Evolutionary conservation across 2,888 invertebrate species (phyloP).

Genomic region (Orthosia cruda): DNA sequence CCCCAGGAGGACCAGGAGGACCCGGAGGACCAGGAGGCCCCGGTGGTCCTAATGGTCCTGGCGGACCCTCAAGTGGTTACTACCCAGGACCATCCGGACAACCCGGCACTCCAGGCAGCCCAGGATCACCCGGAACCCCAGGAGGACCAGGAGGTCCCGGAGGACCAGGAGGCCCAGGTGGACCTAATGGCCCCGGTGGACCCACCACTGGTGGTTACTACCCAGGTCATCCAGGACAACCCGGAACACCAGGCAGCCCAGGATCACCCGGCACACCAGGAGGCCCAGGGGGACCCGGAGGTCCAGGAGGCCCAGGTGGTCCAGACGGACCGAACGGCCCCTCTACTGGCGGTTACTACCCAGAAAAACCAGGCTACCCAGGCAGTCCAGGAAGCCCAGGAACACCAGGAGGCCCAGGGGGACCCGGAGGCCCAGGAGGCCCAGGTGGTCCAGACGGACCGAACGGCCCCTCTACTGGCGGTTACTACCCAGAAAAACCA

Average conservation of each 20-base stretch:
- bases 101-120: conserved; percentile 66
- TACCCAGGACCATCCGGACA: conserved; percentile 60
- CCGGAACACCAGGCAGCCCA: conserved; percentile 65
- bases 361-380: conserved; percentile 64
- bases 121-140: conserved; percentile 52
- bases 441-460: conserved; percentile 74
- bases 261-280: conserved; percentile 73
- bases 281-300: conserved; percentile 63
- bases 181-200: conserved; percentile 70
- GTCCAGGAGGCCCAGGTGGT: conserved; percentile 62
- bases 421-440: conserved; percentile 67
- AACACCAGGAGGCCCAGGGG: conserved; percentile 65
- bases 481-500: conserved; percentile 65
- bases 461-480: conserved; percentile 66
- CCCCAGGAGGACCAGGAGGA: conserved; percentile 67
- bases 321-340: conserved; percentile 40
- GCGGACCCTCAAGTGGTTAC: conserved; percentile 57
- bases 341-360: conserved; percentile 69
- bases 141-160: conserved; percentile 64
- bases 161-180: conserved; percentile 66
- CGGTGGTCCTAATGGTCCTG: conserved; percentile 34
- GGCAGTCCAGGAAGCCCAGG: too few species aligned
- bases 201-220: conserved; percentile 63
- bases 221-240: conserved; percentile 53
- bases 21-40: conserved; percentile 61